Evolutionary conservation across 2,113 vertebrate species (phyloP), one percentile per base, ranked within the genome.

Genomic region (Mus spicilegus): DNA sequence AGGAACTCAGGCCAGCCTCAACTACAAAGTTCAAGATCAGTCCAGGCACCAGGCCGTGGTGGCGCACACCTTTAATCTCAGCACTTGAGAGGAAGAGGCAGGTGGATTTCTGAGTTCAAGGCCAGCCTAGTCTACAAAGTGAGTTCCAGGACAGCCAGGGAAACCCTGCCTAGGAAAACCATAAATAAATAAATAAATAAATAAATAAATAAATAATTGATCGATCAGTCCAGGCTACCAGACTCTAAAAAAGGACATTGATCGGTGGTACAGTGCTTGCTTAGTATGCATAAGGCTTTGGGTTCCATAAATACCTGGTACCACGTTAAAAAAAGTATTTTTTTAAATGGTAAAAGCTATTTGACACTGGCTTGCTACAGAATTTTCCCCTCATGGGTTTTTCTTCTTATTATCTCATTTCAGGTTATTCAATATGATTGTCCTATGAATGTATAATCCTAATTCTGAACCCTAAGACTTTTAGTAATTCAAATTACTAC

Each of bases 381-480:
- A 94, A 77, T 89, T 91, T 89, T 84, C 54, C 63, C 30, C 51
- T 80, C 26, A 56, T 85, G 46, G 28, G 56, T 89, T 97, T 93
- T 91, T 94, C 61, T 51, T 91, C 22, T 39, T 39, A 61, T n/a
- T 82, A 61, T 4, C 10, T 72, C 93, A 89, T 24, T 72, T 96
- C 46, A 56, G 14, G 26, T 28, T 94, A 75, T 51, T 95, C 89
- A 67, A 10, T n/a, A 39, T 54, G 3, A 51, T 63, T 54, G 80
- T 39, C 3, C 56, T 70, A 1, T 73, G 36, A 81, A 51, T 86
- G 61, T 90, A 7, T 67, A 94, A 91, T 89, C 46, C 28, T 85
- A 96, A 97, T 84, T 92, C 87, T 92, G 91, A 97, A 93, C 90
- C 90, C 24, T 51, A 65, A 73, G 24, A 28, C 69, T n/a, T 89